Evolutionary conservation across 2,113 vertebrate species (phyloP).

Genomic region (Indicator maculatus): DNA sequence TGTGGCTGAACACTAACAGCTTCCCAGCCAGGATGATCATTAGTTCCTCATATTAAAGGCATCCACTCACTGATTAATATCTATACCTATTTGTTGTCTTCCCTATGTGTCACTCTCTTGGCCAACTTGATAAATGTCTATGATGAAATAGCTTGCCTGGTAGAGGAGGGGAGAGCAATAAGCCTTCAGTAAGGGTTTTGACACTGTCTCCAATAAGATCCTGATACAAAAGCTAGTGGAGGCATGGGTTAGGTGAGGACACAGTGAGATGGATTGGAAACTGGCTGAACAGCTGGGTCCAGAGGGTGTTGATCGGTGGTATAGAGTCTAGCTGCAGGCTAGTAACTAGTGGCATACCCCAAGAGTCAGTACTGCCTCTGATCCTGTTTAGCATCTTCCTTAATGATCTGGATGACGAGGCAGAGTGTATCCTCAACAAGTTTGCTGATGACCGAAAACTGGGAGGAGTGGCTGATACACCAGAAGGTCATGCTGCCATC

Average conservation of each 20-base stretch:
- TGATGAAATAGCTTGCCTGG: neutral
- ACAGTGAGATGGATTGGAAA: neutral
- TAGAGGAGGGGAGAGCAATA: neutral
- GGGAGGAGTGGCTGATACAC: neutral
- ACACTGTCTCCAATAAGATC: neutral
- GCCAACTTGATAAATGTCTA: neutral
- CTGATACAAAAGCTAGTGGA: neutral
- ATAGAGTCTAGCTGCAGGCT: neutral
- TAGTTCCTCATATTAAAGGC: constrained; percentile 8
- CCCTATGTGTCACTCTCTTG: neutral
- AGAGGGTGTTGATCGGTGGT: neutral
- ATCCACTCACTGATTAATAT: neutral
- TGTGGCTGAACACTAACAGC: neutral
- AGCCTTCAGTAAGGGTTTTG: neutral
- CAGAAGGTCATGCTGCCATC: neutral
- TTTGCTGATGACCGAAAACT: neutral
- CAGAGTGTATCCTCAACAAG: neutral
- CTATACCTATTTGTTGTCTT: neutral
- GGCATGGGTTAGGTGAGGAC: neutral
- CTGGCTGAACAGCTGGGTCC: neutral
- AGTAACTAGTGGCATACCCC: neutral
- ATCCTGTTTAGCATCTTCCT: neutral
- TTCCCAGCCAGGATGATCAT: neutral
- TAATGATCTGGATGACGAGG: neutral
- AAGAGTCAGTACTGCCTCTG: neutral